Evolutionary conservation across 2,113 vertebrate species (phyloP).

Genomic region (Pongo abelii): DNA sequence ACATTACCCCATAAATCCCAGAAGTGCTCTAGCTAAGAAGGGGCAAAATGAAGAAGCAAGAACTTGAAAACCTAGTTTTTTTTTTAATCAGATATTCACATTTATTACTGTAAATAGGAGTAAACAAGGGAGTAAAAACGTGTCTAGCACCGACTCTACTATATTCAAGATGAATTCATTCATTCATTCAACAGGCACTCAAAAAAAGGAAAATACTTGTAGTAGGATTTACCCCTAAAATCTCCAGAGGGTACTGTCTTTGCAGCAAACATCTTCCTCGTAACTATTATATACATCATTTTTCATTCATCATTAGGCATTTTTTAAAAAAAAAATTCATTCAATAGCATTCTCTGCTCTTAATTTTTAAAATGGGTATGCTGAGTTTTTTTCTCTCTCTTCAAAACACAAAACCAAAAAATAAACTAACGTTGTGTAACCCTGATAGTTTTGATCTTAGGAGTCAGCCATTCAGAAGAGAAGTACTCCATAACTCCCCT

Average conservation of each 20-base stretch:
- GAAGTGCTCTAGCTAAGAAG: neutral
- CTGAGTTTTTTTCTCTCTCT: neutral
- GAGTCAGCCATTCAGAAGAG: conserved; percentile 12
- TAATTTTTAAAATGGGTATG: neutral
- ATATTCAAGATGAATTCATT: conserved; percentile 28
- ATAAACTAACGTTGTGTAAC: neutral
- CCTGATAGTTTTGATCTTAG: neutral
- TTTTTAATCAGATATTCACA: neutral
- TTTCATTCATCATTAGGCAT: neutral
- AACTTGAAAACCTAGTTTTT: neutral
- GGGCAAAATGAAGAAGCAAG: neutral
- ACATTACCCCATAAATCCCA: neutral
- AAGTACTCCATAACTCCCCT: neutral
- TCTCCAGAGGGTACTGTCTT: neutral
- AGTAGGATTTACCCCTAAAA: neutral
- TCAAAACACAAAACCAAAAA: conserved; percentile 39
- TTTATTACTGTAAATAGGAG: neutral
- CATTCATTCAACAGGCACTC: neutral
- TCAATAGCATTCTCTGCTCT: conserved; percentile 4
- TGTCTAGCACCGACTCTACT: neutral
- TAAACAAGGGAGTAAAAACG: neutral
- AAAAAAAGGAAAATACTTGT: neutral
- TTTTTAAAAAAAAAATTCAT: neutral
- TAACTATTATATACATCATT: neutral
- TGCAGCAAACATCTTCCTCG: neutral